These are phyloP conservation scores for Dichetophora obliterata DNA, from an alignment of 2,888 invertebrate genomes.

Conservation along the genomic window DNA sequence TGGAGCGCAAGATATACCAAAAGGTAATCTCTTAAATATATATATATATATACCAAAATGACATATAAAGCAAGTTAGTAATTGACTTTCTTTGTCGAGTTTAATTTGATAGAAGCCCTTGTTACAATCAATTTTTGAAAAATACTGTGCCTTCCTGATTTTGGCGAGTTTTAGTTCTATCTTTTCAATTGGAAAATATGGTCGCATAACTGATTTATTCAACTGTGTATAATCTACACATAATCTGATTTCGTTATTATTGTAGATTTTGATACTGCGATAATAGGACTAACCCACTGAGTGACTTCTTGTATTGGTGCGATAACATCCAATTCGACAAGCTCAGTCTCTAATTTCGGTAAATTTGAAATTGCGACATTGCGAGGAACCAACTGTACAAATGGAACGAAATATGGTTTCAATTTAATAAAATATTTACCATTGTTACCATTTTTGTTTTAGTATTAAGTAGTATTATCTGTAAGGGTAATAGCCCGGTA, in stretches of 20 bases:
- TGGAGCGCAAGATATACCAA: no score
- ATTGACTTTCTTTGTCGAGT: slow-evolving; percentile 7
- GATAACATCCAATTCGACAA: not conserved
- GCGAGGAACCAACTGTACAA: slow-evolving; percentile 33
- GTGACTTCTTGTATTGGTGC: not conserved
- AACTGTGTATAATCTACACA: no score
- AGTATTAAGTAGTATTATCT: no score
- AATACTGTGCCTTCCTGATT: slow-evolving; percentile 32
- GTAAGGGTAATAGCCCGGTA: no score
- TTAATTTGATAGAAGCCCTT: slow-evolving; percentile 39
- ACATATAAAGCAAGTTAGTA: not conserved
- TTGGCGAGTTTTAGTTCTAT: no score
- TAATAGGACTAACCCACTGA: not conserved
- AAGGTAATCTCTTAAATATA: slow-evolving; percentile 36
- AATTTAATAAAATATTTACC: no score
- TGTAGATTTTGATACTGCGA: not conserved
- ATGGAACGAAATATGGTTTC: slow-evolving; percentile 29
- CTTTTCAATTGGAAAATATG: slow-evolving; percentile 30
- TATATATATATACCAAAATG: slow-evolving; percentile 37
- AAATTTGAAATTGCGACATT: not conserved
- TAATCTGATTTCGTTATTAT: slow-evolving; percentile 21
- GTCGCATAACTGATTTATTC: slow-evolving; percentile 30
- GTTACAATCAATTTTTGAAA: slow-evolving; percentile 36
- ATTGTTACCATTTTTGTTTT: no score
- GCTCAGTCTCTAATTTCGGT: not conserved